These are phyloP conservation scores for Colletes gigas DNA, from an alignment of 1,140 invertebrate genomes.

Conservation along the genomic window DNA sequence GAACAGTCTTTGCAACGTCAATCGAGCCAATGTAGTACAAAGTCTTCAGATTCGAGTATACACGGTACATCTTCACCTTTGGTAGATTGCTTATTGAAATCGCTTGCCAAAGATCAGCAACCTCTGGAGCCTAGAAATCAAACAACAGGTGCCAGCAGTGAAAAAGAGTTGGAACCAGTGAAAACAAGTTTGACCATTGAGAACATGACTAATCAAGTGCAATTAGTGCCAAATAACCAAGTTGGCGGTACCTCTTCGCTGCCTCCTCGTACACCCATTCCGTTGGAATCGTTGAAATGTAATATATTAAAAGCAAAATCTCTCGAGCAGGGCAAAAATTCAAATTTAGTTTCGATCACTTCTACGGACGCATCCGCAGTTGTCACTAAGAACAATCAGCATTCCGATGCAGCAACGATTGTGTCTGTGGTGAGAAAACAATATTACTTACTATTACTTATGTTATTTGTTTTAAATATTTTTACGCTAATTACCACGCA, in stretches of 20 bases:
- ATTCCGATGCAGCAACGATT: conserved; percentile 85
- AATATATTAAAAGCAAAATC: conserved; percentile 93
- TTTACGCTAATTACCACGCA: background rate
- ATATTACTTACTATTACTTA: background rate
- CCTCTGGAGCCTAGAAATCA: conserved; percentile 81
- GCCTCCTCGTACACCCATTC: conserved; percentile 83
- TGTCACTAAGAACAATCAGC: conserved; percentile 74
- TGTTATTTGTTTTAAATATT: background rate
- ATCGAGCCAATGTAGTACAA: conserved; percentile 81
- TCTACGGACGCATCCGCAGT: conserved; percentile 75
- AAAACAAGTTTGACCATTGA: conserved; percentile 76
- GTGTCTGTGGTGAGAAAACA: conserved; percentile 86
- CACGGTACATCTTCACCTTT: conserved; percentile 74
- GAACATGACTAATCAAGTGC: conserved; percentile 80
- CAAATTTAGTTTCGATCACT: conserved; percentile 78
- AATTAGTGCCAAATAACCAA: conserved; percentile 79
- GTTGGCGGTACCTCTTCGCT: conserved; percentile 77
- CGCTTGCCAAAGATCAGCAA: conserved; percentile 82
- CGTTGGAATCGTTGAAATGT: conserved; percentile 94
- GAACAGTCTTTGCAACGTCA: conserved; percentile 81
- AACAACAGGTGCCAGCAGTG: conserved; percentile 75
- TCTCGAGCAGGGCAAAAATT: conserved; percentile 75
- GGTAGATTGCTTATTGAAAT: conserved; percentile 82
- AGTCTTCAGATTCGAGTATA: conserved; percentile 73
- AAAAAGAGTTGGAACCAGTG: conserved; percentile 75